These are phyloP conservation scores for Platichthys flesus DNA, from an alignment of 2,113 vertebrate genomes.

Conservation along the genomic window DNA sequence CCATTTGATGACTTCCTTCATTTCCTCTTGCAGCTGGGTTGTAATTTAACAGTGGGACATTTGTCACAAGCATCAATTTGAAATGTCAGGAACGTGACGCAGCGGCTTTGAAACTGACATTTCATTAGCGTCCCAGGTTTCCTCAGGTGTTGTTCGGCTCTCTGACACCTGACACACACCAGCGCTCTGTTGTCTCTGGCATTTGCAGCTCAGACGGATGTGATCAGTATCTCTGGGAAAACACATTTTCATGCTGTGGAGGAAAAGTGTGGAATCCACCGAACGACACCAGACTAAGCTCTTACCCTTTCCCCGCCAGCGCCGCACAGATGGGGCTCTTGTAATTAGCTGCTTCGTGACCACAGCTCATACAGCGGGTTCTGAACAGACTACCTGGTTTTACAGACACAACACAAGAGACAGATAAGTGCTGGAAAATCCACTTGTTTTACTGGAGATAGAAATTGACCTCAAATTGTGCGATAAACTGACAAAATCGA, in stretches of 20 bases:
- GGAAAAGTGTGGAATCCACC: constrained; percentile 4
- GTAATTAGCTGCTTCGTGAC: constrained; percentile 87
- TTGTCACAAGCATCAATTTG: constrained; percentile 14
- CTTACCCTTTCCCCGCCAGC: constrained; percentile 93
- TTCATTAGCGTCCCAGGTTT: constrained; percentile 37
- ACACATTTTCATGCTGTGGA: constrained; percentile 6
- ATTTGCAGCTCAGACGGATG: constrained; percentile 43
- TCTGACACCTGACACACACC: constrained; percentile 36
- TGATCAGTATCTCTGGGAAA: constrained; percentile 39
- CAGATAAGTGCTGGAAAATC: not conserved
- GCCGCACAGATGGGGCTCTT: constrained; percentile 92
- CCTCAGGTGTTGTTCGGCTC: constrained; percentile 30
- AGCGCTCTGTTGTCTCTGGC: constrained; percentile 22
- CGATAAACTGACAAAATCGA: no score
- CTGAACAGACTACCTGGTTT: constrained; percentile 93
- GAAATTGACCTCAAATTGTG: not conserved
- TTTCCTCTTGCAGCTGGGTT: not conserved
- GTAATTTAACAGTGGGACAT: constrained; percentile 13
- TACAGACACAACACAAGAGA: not conserved
- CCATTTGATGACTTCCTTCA: not conserved
- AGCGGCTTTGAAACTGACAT: constrained; percentile 51
- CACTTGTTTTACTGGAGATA: not conserved
- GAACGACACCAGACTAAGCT: not conserved
- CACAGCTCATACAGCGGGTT: constrained; percentile 92
- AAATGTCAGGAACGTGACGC: constrained; percentile 53